Base-by-base conservation (phyloP, 2,797 vertebrate genomes). In the Aplochiton taeniatus region DNA sequence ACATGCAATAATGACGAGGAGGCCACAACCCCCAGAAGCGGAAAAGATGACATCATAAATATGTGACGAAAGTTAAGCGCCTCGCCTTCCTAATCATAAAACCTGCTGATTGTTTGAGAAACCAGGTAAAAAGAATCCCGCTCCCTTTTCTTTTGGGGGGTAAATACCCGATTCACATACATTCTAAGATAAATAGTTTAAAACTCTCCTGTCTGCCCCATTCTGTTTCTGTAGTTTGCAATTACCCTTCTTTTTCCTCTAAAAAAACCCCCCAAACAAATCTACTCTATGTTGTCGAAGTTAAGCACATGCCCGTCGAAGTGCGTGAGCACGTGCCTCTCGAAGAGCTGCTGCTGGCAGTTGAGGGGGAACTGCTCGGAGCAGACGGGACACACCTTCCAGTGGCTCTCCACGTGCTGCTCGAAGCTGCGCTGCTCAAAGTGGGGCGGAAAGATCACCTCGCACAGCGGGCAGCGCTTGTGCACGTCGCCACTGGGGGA, bases 381-480 rank as follows among this genome's bases (percentile, higher is more conserved):
- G 92, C 97, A 99, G 84, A 99, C 94, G 1, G 97, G 97, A 67
- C 98, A 99, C 45, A 98, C 93, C 85, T 98, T 98, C 98, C 97
- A 98, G 93, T 99, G 98, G 67, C 95, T 96, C 81, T 99, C 96
- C 11, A 99, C 96, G 0, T 98, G 96, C 12, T 95, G 95, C 89
- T 99, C 96, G 63, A 99, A 99, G 79, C 95, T 96, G 85, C 88
- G 93, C 92, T 99, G 97, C 78, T 98, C 95, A 0, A 97, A 99
- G 90, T 98, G 96, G 0, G 98, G 98, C 0, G 98, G 97, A 79
- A 99, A 99, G 89, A 96, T 95, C 79, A 99, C 88, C 61, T 97
- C 94, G 0, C 98, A 99, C 0, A 99, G 86, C 0, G 97, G 98
- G 78, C 97, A 99, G 47, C 95, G 96, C 93, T 96, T 97, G 76